These are phyloP conservation scores for Leptopilina boulardi DNA, from an alignment of 1,140 invertebrate species.

Conservation along the genomic window DNA sequence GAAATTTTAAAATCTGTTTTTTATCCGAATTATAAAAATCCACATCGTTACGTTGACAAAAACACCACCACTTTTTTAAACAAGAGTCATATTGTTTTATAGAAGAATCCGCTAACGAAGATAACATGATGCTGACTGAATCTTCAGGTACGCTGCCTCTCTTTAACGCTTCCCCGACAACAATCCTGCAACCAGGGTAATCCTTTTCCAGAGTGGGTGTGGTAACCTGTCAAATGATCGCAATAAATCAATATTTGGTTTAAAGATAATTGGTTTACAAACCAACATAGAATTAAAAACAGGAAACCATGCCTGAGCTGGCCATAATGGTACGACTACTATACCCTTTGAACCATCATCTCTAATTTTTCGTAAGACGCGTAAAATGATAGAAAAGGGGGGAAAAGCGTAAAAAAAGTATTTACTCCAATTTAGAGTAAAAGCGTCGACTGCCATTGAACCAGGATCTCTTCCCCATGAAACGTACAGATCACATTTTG, in stretches of 20 bases:
- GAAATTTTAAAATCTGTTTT: not conserved
- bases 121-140: not conserved
- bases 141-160: not conserved
- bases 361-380: not conserved
- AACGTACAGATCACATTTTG: not conserved
- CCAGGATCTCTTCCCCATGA: not conserved
- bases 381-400: not conserved
- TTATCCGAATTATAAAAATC: not conserved
- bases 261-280: not conserved
- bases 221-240: not conserved
- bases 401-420: not conserved
- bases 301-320: not conserved
- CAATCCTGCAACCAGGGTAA: not conserved
- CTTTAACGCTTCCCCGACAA: not conserved
- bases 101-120: not conserved
- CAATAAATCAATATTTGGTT: not conserved
- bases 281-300: not conserved
- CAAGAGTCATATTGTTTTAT: not conserved
- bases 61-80: not conserved
- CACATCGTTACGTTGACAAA: not conserved
- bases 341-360: not conserved
- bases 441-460: not conserved
- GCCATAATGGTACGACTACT: not conserved
- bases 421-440: not conserved
- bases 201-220: not conserved